Conservation (phyloP, 2,797 vertebrate genomes). For the Amniataba percoides region DNA sequence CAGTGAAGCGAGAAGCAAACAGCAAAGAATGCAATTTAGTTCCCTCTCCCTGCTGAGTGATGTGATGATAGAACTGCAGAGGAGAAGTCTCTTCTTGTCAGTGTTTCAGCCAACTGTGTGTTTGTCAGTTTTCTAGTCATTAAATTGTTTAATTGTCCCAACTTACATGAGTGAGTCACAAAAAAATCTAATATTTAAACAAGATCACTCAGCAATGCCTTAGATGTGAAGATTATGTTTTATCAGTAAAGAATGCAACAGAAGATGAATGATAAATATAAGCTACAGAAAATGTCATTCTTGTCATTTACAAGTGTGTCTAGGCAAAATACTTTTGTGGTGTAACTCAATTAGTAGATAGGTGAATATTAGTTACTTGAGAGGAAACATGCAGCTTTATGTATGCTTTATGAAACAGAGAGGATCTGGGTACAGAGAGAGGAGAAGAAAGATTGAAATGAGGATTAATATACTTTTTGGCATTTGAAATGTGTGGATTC, state of each 20-base stretch:
- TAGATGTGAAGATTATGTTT: background rate
- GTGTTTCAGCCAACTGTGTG: background rate
- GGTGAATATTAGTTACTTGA: background rate
- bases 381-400: background rate
- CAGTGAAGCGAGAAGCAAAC: conserved; percentile 6
- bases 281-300: background rate
- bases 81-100: no score
- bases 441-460: background rate
- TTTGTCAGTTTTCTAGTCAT: conserved; percentile 7
- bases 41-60: conserved; percentile 11
- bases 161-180: background rate
- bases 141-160: background rate
- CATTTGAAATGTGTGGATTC: background rate
- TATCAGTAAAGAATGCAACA: background rate
- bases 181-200: background rate
- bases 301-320: background rate
- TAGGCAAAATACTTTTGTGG: background rate
- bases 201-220: background rate
- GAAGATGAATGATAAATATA: background rate
- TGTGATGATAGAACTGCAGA: background rate
- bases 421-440: background rate
- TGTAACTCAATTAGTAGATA: background rate
- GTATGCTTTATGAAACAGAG: background rate
- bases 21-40: conserved; percentile 19
- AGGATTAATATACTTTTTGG: no score